These are phyloP conservation scores for Athalia circularis DNA, from an alignment of 2,888 invertebrate genomes.

Conservation along the genomic window DNA sequence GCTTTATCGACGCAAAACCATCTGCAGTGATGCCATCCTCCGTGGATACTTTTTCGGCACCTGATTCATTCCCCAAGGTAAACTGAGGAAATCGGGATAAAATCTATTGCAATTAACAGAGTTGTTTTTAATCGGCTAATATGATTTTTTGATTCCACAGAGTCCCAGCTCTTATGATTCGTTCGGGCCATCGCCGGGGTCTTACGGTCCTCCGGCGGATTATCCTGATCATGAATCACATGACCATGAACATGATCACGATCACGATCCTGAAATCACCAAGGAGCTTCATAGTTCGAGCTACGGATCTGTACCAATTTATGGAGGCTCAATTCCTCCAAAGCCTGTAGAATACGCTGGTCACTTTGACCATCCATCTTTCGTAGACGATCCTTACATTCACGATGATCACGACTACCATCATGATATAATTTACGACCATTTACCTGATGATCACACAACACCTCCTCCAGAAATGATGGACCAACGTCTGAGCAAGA, in stretches of 20 bases:
- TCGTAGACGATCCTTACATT: slow-evolving; percentile 66
- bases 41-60: slow-evolving; percentile 50
- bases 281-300: slow-evolving; percentile 6
- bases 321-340: slow-evolving; percentile 54
- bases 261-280: slow-evolving; percentile 16
- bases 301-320: slow-evolving; percentile 44
- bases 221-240: slow-evolving; percentile 20
- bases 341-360: slow-evolving; percentile 59
- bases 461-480: slow-evolving; percentile 69
- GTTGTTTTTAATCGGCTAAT: neutral
- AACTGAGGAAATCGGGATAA: neutral
- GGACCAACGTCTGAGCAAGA: slow-evolving; percentile 69
- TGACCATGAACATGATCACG: slow-evolving; percentile 6
- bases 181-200: slow-evolving; percentile 22
- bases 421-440: slow-evolving; percentile 65
- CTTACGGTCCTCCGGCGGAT: slow-evolving; percentile 19
- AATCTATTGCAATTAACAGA: neutral
- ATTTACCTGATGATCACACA: slow-evolving; percentile 74
- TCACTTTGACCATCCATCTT: slow-evolving; percentile 56
- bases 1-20: slow-evolving; percentile 50
- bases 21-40: slow-evolving; percentile 39
- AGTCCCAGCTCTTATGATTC: slow-evolving; percentile 28
- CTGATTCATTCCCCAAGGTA: slow-evolving; percentile 55
- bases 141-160: slow-evolving; percentile 1
- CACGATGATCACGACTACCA: slow-evolving; percentile 74